Evolutionary conservation across 2,888 invertebrate genomes (phyloP).

Genomic region (Apodemia mormo): DNA sequence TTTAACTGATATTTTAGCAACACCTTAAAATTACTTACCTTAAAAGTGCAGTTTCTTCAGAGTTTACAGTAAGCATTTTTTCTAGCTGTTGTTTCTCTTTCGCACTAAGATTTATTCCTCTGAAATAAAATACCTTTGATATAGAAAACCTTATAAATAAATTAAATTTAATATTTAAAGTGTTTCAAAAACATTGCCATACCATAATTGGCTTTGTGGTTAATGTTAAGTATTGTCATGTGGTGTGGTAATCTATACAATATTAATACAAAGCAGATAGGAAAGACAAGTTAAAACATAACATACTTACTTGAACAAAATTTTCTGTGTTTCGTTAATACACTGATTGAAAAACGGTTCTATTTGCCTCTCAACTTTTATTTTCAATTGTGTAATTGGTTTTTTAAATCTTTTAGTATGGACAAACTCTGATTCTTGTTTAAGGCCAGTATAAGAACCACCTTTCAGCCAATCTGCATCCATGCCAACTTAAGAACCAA

Average conservation of each 20-base stretch:
- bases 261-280: neutral
- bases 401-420: conserved; percentile 5
- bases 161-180: too few relatives aligned
- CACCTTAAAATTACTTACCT: conserved; percentile 84
- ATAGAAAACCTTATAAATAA: neutral
- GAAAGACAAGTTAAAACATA: too few relatives aligned
- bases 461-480: conserved; percentile 81
- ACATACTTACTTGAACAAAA: too few relatives aligned
- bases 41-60: conserved; percentile 93
- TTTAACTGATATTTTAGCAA: too few relatives aligned
- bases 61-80: conserved; percentile 87
- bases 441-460: conserved; percentile 84
- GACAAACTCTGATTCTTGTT: conserved; percentile 54
- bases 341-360: conserved; percentile 45
- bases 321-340: neutral
- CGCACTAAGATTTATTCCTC: conserved; percentile 42
- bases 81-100: conserved; percentile 47
- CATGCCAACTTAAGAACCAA: conserved; percentile 77
- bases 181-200: too few relatives aligned
- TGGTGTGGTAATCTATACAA: neutral
- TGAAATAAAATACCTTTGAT: conserved; percentile 57
- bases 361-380: conserved; percentile 53
- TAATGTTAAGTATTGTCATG: neutral
- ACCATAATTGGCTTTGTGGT: neutral
- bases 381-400: conserved; percentile 3